Evolutionary conservation across 2,888 invertebrate genomes (phyloP).

Genomic region (Aphodius granarius): DNA sequence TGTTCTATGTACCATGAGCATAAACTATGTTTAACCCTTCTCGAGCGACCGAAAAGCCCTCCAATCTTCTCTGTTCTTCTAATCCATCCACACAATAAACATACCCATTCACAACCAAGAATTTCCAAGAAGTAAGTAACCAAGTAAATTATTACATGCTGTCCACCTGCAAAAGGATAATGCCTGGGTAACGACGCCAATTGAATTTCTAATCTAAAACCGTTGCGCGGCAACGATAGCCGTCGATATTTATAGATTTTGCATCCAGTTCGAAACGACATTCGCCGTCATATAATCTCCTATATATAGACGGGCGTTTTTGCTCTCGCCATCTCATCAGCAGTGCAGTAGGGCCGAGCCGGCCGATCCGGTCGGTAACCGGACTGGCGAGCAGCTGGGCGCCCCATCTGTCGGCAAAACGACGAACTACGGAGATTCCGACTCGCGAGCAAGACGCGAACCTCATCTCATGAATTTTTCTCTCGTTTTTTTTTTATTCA

Average conservation of each 20-base stretch:
- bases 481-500: not conserved
- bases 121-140: no score
- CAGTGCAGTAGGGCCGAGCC: not conserved
- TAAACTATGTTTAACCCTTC: no score
- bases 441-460: not conserved
- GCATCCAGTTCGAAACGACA: not conserved
- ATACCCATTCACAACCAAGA: not conserved
- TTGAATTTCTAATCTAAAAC: not conserved
- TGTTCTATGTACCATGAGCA: no score
- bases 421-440: not conserved
- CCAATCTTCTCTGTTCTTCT: not conserved
- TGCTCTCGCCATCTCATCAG: not conserved
- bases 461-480: not conserved
- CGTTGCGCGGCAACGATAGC: not conserved
- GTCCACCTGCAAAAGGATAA: not conserved
- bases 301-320: not conserved
- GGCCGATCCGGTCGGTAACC: not conserved
- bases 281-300: not conserved
- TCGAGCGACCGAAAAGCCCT: no score
- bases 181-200: not conserved
- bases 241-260: not conserved
- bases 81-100: not conserved
- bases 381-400: not conserved
- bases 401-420: not conserved
- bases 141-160: no score